These are phyloP conservation scores for Caenorhabditis latens DNA, from an alignment of 1,140 invertebrate species.

Conservation along the genomic window DNA sequence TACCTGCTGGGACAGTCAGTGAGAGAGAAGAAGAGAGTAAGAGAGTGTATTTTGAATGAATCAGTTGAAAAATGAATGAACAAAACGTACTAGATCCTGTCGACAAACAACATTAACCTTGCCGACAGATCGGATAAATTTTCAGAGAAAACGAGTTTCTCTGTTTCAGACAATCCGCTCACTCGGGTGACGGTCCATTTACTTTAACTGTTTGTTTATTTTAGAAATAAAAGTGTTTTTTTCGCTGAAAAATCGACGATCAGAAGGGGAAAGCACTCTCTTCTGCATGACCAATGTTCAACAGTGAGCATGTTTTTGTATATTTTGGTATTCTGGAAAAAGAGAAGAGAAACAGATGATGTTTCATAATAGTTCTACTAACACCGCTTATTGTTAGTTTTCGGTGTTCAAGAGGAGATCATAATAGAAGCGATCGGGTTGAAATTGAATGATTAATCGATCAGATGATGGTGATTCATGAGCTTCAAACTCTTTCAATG, in stretches of 20 bases:
- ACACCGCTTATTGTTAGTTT: background rate
- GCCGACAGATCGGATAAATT: background rate
- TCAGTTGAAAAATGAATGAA: background rate
- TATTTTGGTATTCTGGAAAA: too few relatives aligned
- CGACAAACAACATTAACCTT: background rate
- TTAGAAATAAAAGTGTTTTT: background rate
- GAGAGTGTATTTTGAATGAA: too few relatives aligned
- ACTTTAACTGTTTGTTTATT: background rate
- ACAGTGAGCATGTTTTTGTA: background rate
- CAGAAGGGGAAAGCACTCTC: background rate
- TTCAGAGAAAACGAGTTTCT: background rate
- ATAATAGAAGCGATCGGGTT: too few relatives aligned
- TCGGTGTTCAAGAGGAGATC: background rate
- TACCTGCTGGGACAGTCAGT: background rate
- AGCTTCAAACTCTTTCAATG: too few relatives aligned
- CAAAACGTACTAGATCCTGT: conserved; percentile 30
- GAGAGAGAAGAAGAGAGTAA: background rate
- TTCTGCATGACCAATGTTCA: conserved; percentile 6
- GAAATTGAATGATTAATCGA: too few relatives aligned
- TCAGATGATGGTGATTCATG: too few relatives aligned
- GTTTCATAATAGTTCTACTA: background rate
- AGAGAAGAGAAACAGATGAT: background rate
- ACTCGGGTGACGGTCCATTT: background rate
- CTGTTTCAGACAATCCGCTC: background rate
- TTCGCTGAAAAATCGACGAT: background rate